Conservation (phyloP, 2,888 invertebrate species). For the Ophioninae sp. region DNA sequence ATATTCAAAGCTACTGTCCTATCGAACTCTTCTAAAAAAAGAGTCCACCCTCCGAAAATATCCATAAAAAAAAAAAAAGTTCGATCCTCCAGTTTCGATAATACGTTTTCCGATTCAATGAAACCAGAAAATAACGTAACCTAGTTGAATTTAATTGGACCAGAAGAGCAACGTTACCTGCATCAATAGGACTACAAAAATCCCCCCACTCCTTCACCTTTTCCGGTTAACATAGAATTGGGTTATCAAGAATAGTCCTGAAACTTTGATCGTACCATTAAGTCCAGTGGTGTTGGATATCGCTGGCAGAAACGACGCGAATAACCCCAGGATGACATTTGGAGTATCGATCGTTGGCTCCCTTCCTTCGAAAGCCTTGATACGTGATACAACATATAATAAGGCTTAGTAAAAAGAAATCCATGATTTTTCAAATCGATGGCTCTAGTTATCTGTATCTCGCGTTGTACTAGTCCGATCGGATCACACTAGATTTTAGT, state of each 20-base stretch:
- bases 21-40: neutral
- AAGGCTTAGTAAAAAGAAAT: no score
- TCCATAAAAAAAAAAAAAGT: neutral
- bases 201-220: neutral
- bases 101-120: neutral
- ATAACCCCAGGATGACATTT: slow-evolving; percentile 46
- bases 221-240: neutral
- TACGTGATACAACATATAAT: no score
- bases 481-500: no score
- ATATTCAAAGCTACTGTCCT: neutral
- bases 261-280: neutral
- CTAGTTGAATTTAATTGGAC: no score
- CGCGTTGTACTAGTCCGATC: no score
- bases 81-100: neutral
- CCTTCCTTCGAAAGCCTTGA: slow-evolving; percentile 58
- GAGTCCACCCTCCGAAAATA: neutral
- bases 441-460: no score
- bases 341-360: slow-evolving; percentile 39
- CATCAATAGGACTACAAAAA: neutral
- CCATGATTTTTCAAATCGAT: no score
- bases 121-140: no score
- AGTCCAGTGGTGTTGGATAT: neutral
- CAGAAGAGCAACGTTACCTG: neutral
- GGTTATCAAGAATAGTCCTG: slow-evolving; percentile 1
- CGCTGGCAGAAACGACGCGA: slow-evolving; percentile 13